These are phyloP conservation scores for Lagenorhynchus albirostris DNA, from an alignment of 2,113 vertebrate genomes.

Conservation along the genomic window DNA sequence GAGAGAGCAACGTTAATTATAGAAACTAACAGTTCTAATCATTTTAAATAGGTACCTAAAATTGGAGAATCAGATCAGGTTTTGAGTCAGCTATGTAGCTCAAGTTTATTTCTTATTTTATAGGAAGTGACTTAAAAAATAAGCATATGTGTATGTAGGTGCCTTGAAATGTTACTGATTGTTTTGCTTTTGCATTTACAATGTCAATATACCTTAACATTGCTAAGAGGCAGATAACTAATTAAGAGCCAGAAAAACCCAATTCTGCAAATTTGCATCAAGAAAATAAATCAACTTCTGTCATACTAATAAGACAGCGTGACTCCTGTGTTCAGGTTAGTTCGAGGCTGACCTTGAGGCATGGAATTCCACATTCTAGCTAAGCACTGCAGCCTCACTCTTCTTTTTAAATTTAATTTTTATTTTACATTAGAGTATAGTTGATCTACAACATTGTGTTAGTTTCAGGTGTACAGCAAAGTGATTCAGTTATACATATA, in stretches of 20 bases:
- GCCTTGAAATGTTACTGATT: background rate
- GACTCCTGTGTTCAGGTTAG: background rate
- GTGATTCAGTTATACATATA: background rate
- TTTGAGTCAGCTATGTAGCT: background rate
- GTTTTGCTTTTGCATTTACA: slow-evolving; percentile 15
- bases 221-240: slow-evolving; percentile 55
- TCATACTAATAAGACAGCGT: slow-evolving; percentile 3
- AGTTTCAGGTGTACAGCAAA: background rate
- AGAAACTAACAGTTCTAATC: slow-evolving; percentile 30
- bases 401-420: background rate
- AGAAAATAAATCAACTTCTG: slow-evolving; percentile 45
- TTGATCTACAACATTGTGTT: background rate
- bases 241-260: slow-evolving; percentile 32
- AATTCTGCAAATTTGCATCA: slow-evolving; percentile 31
- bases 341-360: slow-evolving; percentile 20
- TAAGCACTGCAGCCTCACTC: background rate
- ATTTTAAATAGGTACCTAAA: slow-evolving; percentile 31
- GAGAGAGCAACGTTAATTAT: slow-evolving; percentile 46
- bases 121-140: background rate
- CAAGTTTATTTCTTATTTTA: slow-evolving; percentile 1
- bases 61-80: background rate
- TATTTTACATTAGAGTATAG: background rate
- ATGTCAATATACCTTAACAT: background rate
- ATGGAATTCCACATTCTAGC: background rate
- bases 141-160: background rate